Conservation (phyloP, 2,888 invertebrate genomes). For the Autographa gamma region DNA sequence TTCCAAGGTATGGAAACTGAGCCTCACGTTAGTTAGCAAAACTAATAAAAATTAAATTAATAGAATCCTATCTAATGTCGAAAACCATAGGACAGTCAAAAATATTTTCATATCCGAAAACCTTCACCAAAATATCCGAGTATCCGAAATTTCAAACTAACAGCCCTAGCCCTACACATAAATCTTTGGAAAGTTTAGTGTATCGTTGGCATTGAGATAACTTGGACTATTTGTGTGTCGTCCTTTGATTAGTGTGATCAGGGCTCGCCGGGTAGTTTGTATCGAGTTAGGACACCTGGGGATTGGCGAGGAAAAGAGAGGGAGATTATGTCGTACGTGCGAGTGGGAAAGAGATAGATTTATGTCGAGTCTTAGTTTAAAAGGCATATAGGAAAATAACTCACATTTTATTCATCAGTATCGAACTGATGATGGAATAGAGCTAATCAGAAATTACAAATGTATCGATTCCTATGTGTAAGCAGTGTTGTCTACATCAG, state of each 20-base stretch:
- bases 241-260: slow-evolving; percentile 29
- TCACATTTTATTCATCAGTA: too few species aligned
- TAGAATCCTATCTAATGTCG: not conserved
- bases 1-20: too few species aligned
- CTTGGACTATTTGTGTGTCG: slow-evolving; percentile 28
- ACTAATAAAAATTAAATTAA: too few species aligned
- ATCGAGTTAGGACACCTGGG: not conserved
- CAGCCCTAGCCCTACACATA: slow-evolving; percentile 33
- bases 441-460: too few species aligned
- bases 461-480: too few species aligned
- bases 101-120: not conserved
- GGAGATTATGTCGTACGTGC: not conserved
- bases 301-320: not conserved
- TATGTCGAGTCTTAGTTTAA: not conserved
- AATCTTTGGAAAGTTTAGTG: slow-evolving; percentile 51
- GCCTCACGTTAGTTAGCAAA: too few species aligned
- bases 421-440: too few species aligned
- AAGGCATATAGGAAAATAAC: too few species aligned
- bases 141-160: not conserved
- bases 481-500: too few species aligned
- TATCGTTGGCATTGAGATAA: slow-evolving; percentile 25
- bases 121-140: not conserved
- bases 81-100: not conserved
- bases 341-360: not conserved
- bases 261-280: slow-evolving; percentile 6